Evolutionary conservation across 2,888 invertebrate species (phyloP).

Genomic region (Dynastes hyllus): DNA sequence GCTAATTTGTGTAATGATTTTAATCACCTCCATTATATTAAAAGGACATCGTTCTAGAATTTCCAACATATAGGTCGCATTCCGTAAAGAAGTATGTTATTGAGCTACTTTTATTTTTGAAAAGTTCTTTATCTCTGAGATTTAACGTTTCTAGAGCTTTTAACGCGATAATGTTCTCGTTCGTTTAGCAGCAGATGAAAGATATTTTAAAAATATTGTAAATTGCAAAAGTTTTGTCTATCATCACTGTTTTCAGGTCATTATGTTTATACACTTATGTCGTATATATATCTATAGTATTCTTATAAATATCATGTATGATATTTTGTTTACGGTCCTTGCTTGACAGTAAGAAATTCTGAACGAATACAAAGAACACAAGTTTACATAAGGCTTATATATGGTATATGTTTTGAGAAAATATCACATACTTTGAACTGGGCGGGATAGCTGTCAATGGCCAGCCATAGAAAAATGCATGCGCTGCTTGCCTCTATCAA

Average conservation of each 20-base stretch:
- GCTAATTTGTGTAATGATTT: neutral
- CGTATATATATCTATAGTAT: too few species aligned
- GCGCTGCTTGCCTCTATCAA: too few species aligned
- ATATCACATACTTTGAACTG: too few species aligned
- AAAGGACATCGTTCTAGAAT: neutral
- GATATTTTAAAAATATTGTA: conserved; percentile 34
- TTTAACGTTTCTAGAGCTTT: conserved; percentile 32
- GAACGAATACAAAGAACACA: too few species aligned
- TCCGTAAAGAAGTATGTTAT: conserved; percentile 7
- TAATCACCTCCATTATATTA: neutral
- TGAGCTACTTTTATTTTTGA: conserved; percentile 9
- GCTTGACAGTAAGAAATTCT: too few species aligned
- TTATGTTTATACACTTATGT: neutral
- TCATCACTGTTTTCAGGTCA: conserved; percentile 7
- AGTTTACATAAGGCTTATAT: too few species aligned
- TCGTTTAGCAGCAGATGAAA: conserved; percentile 13
- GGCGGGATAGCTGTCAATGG: too few species aligned
- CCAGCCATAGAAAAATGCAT: too few species aligned
- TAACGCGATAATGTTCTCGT: neutral
- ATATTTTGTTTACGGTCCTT: too few species aligned
- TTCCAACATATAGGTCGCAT: conserved; percentile 17
- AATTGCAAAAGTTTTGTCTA: conserved; percentile 7
- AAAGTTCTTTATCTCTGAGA: conserved; percentile 6
- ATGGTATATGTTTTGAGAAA: too few species aligned
- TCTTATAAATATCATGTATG: too few species aligned